Evolutionary conservation across 1,140 invertebrate species (phyloP), one percentile per base, ranked within the genome.

Genomic region (Lepidostoma basale): DNA sequence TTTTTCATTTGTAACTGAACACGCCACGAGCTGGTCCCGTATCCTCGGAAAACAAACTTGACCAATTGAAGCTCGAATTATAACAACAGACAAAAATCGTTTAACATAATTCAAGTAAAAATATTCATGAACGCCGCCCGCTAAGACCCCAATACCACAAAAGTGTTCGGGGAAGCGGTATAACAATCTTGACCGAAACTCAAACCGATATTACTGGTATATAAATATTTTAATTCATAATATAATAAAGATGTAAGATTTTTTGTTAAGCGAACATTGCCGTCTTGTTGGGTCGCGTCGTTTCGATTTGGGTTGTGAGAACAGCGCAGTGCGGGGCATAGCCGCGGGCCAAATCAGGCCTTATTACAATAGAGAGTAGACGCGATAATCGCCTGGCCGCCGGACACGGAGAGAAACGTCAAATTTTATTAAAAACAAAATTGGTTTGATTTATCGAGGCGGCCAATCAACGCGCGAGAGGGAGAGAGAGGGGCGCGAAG

Each of bases 371-470:
- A 56, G 52, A 56, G 52, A 56, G 52, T 33, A 56, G 52, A 56
- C 52, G 54, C 65, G 36, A 58, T 59, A 42, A 36, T 67, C 65
- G 65, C 40, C 33, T 39, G 65, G 36, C 49, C 54, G 39, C 39
- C 44, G 67, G 47, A 33, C 47, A 52, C 68, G 28, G 44, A 49
- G 68, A 54, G 62, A 60, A 65, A 65, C 68, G 71, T 73, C 71
- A 62, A 60, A 54, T 67, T 68, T 73, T 66, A 68, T 73, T 66
- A 73, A 73, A 73, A 69, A 64, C 66, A 68, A 72, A 72, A 72
- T 72, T 72, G 70, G 70, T 73, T 73, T 73, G 71, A 73, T 73
- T 73, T 73, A 73, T 73, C 71, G 59, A 64, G 59, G 39, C 71
- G 64, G 67, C 67, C 67, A 73, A 73, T 73, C 71, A 69, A 68